Conservation (phyloP, 2,797 vertebrate genomes). For the Trachurus trachurus region DNA sequence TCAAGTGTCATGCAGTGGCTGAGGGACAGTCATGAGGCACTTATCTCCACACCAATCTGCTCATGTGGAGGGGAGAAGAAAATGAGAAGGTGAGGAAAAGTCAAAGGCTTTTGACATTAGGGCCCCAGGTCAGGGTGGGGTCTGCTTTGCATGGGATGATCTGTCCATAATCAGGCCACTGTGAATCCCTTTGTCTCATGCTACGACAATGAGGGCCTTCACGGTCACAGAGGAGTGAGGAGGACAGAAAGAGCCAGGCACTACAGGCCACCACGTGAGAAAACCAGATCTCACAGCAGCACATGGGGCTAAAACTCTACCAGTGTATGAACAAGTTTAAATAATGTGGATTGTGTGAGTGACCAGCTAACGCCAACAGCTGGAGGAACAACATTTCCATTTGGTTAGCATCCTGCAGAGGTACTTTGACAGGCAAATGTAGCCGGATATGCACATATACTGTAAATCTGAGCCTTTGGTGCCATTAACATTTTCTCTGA, state of each 20-base stretch:
- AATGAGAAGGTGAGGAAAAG: slow-evolving; percentile 36
- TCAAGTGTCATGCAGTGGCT: not conserved
- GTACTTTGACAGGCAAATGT: slow-evolving; percentile 84
- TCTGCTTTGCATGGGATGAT: slow-evolving; percentile 76
- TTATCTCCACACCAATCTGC: slow-evolving; percentile 32
- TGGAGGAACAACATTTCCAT: slow-evolving; percentile 66
- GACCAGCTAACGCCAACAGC: slow-evolving; percentile 37
- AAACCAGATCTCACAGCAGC: slow-evolving; percentile 2
- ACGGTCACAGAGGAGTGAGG: slow-evolving; percentile 44
- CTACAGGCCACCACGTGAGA: slow-evolving; percentile 21
- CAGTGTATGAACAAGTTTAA: slow-evolving; percentile 1
- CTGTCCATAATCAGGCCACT: slow-evolving; percentile 61
- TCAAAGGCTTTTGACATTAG: slow-evolving; percentile 41
- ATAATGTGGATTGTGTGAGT: slow-evolving; percentile 3
- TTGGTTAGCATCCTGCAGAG: slow-evolving; percentile 62
- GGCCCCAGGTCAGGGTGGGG: slow-evolving; percentile 58
- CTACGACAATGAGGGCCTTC: slow-evolving; percentile 74
- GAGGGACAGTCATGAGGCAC: not conserved
- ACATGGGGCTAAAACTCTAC: not conserved
- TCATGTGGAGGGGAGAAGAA: slow-evolving; percentile 14
- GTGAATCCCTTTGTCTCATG: slow-evolving; percentile 70
- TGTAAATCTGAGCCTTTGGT: slow-evolving; percentile 49
- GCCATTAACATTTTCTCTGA: slow-evolving; percentile 20
- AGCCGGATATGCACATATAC: slow-evolving; percentile 51
- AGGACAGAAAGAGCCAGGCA: slow-evolving; percentile 42